Evolutionary conservation across 2,113 vertebrate genomes (phyloP).

Genomic region (Poeciliopsis occidentalis): DNA sequence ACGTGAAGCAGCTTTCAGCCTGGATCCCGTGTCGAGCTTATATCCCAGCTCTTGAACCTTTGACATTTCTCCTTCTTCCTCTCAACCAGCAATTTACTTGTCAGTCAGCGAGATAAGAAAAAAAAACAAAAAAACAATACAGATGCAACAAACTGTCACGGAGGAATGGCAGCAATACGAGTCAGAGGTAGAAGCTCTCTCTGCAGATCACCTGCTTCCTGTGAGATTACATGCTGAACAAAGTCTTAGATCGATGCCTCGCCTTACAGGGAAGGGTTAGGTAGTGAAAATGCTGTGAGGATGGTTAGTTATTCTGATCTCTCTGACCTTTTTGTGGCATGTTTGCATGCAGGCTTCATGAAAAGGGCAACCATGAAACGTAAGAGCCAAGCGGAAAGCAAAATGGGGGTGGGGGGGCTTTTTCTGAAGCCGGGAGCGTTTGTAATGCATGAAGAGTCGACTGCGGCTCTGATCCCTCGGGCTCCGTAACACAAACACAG

Average conservation of each 20-base stretch:
- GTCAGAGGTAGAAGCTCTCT: not conserved
- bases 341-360: slow-evolving; percentile 55
- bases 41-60: slow-evolving; percentile 38
- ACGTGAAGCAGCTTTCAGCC: slow-evolving; percentile 47
- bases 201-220: slow-evolving; percentile 15
- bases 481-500: not conserved
- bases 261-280: not conserved
- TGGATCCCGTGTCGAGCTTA: slow-evolving; percentile 46
- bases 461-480: slow-evolving; percentile 21
- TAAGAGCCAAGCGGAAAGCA: slow-evolving; percentile 21
- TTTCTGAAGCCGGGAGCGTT: slow-evolving; percentile 26
- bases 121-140: slow-evolving; percentile 20
- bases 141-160: slow-evolving; percentile 32
- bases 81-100: slow-evolving; percentile 43
- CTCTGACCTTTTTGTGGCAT: slow-evolving; percentile 69
- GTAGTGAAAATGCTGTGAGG: slow-evolving; percentile 21
- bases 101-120: slow-evolving; percentile 58
- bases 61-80: slow-evolving; percentile 42
- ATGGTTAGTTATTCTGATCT: slow-evolving; percentile 50
- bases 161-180: not conserved
- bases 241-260: not conserved
- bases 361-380: slow-evolving; percentile 69
- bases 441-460: slow-evolving; percentile 19
- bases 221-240: slow-evolving; percentile 12
- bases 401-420: not conserved